phyloP scores from a whole-genome alignment of 1,140 invertebrate genomes.

The Drosophila orosa region DNA sequence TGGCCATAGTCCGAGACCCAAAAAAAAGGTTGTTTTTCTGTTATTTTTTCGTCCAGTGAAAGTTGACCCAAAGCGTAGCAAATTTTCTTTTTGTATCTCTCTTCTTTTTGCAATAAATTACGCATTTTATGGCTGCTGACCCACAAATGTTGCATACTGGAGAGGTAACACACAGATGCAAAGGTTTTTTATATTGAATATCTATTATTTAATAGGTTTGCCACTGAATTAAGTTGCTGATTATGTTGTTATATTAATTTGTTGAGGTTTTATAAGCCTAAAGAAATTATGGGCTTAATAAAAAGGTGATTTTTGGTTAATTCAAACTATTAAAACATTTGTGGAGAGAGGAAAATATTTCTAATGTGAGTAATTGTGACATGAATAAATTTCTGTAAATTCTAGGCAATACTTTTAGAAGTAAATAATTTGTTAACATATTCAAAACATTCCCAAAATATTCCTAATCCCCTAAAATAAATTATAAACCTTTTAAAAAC shows the following conservation, averaged over 20 bases:
- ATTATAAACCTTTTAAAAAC: neutral
- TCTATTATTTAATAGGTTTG: neutral
- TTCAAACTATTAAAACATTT: neutral
- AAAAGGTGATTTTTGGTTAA: no score
- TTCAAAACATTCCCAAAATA: neutral
- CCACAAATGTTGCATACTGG: neutral
- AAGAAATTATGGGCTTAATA: neutral
- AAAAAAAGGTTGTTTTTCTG: constrained; percentile 21
- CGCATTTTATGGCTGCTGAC: constrained; percentile 51
- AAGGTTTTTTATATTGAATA: neutral
- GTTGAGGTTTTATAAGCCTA: neutral
- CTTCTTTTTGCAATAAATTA: constrained; percentile 58
- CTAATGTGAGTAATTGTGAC: no score
- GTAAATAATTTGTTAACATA: neutral
- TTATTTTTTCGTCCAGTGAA: constrained; percentile 54
- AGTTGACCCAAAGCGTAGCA: constrained; percentile 64
- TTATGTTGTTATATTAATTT: neutral
- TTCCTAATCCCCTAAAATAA: neutral
- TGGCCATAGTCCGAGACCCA: constrained; percentile 47
- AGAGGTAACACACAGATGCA: neutral
- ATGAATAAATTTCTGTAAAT: neutral
- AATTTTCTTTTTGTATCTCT: constrained; percentile 37
- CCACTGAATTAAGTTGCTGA: neutral
- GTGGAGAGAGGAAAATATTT: no score
- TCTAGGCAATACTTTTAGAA: neutral